phyloP scores from a whole-genome alignment of 2,797 vertebrate genomes.

The Protosalanx chinensis region DNA sequence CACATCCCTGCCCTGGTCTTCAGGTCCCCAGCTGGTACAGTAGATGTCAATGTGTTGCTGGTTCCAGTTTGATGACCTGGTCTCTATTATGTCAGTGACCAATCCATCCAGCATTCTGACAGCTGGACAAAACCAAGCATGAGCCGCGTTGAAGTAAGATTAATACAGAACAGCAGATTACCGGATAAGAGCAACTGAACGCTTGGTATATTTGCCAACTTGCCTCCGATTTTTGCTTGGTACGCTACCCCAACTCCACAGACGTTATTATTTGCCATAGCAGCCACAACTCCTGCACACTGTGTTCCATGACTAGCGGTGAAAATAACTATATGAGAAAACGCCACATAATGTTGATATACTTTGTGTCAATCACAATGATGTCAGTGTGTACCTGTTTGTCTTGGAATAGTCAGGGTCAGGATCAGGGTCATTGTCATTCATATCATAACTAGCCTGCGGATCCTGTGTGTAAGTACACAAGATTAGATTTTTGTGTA shows the following conservation, averaged over 20 bases:
- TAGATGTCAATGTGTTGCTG: constrained; percentile 76
- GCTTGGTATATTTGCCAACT: constrained; percentile 11
- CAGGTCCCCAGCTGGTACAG: constrained; percentile 77
- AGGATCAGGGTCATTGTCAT: constrained; percentile 71
- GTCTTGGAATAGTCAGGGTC: constrained; percentile 64
- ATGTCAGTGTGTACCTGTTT: constrained; percentile 64
- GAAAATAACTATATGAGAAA: neutral
- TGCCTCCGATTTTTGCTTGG: constrained; percentile 71
- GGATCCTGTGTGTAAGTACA: constrained; percentile 62
- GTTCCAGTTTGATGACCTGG: constrained; percentile 68
- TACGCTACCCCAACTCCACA: constrained; percentile 67
- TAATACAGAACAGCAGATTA: neutral
- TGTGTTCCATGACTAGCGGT: constrained; percentile 72
- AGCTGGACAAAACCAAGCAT: constrained; percentile 28
- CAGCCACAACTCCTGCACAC: constrained; percentile 73
- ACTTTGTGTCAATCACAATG: neutral
- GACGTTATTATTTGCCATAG: constrained; percentile 61
- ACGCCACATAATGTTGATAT: neutral
- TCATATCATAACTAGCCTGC: constrained; percentile 77
- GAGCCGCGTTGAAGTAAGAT: neutral
- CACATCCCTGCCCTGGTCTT: constrained; percentile 67
- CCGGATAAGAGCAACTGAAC: neutral
- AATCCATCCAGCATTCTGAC: constrained; percentile 76
- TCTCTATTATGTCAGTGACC: constrained; percentile 72
- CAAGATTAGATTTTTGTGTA: neutral